Percentiles rank a stretch among this genome's conserved stretches.
Conservation (phyloP, 2,113 vertebrate genomes). For the Peromyscus polionotus region DNA sequence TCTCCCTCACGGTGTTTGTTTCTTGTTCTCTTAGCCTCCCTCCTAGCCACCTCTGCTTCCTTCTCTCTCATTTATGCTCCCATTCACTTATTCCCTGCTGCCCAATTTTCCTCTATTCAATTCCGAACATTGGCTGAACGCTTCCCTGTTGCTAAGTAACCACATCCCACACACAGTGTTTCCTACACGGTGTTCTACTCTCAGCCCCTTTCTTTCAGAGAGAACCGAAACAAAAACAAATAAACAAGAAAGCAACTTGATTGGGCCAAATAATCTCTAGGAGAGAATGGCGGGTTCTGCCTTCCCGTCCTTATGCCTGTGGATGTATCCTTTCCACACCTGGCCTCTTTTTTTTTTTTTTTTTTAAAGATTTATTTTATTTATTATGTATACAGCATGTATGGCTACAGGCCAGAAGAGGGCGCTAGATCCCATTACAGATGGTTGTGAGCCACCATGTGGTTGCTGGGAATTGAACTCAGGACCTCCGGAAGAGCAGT, state of each 20-base stretch:
- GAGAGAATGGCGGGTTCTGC: not conserved
- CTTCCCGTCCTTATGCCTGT: not conserved
- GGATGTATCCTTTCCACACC: too few species aligned
- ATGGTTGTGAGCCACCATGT: too few species aligned
- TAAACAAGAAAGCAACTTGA: constrained; percentile 6
- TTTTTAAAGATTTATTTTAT: too few species aligned
- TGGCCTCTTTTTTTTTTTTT: too few species aligned
- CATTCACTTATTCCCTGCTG: constrained; percentile 53
- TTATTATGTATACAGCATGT: too few species aligned
- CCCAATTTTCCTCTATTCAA: constrained; percentile 55
- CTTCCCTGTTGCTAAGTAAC: constrained; percentile 70
- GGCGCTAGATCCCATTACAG: too few species aligned
- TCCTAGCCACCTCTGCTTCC: not conserved
- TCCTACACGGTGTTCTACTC: constrained; percentile 26
- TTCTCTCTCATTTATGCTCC: not conserved
- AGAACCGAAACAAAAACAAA: not conserved
- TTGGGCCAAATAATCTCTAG: not conserved
- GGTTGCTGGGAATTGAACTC: too few species aligned
- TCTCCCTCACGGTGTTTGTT: not conserved
- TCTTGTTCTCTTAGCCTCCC: not conserved
- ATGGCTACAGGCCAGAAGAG: too few species aligned
- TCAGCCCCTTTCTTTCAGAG: constrained; percentile 16
- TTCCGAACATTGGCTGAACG: constrained; percentile 53
- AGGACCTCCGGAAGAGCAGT: too few species aligned
- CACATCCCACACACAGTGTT: not conserved